These are phyloP conservation scores for Phaethornis superciliosus DNA, from an alignment of 2,113 vertebrate genomes.

Conservation along the genomic window DNA sequence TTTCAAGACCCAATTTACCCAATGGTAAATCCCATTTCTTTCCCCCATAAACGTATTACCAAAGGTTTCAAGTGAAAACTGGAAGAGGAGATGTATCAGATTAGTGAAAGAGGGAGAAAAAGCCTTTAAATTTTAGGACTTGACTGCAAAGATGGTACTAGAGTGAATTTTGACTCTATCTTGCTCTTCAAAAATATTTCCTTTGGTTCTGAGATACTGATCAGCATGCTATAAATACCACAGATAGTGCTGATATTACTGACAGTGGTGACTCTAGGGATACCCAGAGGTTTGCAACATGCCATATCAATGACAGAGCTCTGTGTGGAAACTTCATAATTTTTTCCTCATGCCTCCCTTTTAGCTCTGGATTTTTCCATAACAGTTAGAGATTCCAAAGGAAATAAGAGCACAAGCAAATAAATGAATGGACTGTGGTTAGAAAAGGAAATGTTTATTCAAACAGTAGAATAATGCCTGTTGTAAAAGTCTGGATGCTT, in stretches of 20 bases:
- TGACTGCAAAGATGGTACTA: neutral
- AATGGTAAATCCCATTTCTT: neutral
- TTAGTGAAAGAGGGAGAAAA: neutral
- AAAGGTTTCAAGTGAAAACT: neutral
- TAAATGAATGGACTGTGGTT: constrained; percentile 24
- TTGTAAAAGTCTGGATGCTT: constrained; percentile 11
- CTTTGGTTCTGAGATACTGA: neutral
- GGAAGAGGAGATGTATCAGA: fast-evolving
- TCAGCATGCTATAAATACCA: neutral
- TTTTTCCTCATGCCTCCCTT: neutral
- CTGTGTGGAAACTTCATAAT: constrained; percentile 31
- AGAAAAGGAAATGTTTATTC: constrained; percentile 58
- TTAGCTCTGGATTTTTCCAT: constrained; percentile 54
- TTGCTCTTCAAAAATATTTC: neutral
- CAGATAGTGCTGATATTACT: neutral
- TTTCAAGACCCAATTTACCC: neutral
- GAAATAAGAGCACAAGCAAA: constrained; percentile 50
- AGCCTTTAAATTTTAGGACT: neutral
- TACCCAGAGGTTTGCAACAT: neutral
- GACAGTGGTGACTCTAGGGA: neutral
- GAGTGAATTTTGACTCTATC: neutral
- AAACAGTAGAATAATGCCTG: constrained; percentile 40
- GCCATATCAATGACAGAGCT: neutral
- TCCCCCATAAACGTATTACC: neutral
- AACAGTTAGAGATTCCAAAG: constrained; percentile 54